These are phyloP conservation scores for Caenorhabditis sp. DNA, from an alignment of 2,888 invertebrate species.

Conservation along the genomic window DNA sequence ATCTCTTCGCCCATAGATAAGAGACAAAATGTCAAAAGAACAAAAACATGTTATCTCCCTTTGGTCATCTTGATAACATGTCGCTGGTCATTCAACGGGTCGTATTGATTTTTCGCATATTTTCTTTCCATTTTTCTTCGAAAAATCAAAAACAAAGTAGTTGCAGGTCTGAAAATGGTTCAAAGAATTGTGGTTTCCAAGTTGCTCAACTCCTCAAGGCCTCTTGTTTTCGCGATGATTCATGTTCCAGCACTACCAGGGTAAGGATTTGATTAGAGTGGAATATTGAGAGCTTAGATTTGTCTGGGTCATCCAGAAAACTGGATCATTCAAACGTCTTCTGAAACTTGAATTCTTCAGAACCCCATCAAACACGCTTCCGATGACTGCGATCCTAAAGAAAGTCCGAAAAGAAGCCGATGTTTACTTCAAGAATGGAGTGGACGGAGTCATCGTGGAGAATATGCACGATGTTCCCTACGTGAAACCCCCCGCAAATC, in stretches of 20 bases:
- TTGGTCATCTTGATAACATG: constrained; percentile 46
- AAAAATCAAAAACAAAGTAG: too few species aligned
- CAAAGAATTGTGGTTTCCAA: constrained; percentile 49
- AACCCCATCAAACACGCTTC: constrained; percentile 70
- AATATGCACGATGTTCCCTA: constrained; percentile 82
- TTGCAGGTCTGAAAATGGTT: constrained; percentile 27
- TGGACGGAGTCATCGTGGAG: constrained; percentile 80
- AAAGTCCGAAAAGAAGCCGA: constrained; percentile 75
- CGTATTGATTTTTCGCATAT: constrained; percentile 36
- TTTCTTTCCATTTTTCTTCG: too few species aligned
- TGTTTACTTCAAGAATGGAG: constrained; percentile 70
- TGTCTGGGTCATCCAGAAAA: too few species aligned
- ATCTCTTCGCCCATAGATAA: neutral
- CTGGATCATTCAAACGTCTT: too few species aligned
- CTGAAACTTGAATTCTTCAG: constrained; percentile 69
- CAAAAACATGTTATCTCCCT: constrained; percentile 26
- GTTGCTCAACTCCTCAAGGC: constrained; percentile 62
- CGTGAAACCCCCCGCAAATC: constrained; percentile 65
- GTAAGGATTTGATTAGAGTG: constrained; percentile 40
- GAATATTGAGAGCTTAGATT: too few species aligned
- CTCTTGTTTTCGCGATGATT: constrained; percentile 80
- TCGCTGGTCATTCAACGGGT: constrained; percentile 22
- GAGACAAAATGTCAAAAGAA: constrained; percentile 14
- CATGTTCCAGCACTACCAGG: constrained; percentile 78
- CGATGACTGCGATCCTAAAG: constrained; percentile 71